Percentiles rank a stretch among this genome's conserved stretches.
Conservation (phyloP, 2,113 vertebrate species). For the mouse (Mus musculus) region DNA sequence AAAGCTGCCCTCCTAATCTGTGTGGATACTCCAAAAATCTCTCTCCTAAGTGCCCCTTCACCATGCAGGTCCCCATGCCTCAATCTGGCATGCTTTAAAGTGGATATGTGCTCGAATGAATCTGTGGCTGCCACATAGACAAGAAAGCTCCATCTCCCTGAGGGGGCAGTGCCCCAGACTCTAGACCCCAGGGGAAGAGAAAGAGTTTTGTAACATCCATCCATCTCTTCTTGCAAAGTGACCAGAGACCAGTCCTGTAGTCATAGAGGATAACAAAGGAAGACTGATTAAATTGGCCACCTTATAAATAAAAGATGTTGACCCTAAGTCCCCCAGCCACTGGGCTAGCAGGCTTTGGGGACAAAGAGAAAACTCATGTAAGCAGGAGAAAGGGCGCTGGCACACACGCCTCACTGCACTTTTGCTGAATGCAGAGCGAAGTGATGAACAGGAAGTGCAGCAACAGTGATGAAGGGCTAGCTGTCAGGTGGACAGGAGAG, state of each 20-base stretch:
- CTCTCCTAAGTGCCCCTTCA: neutral
- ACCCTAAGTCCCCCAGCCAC: neutral
- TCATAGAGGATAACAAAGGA: slow-evolving; percentile 17
- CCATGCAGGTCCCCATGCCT: neutral
- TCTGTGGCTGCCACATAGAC: neutral
- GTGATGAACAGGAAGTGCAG: slow-evolving; percentile 64
- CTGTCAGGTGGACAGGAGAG: slow-evolving; percentile 35
- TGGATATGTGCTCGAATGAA: neutral
- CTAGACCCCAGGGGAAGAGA: slow-evolving; percentile 20
- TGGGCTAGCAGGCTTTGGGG: slow-evolving; percentile 6
- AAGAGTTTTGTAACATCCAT: slow-evolving; percentile 1
- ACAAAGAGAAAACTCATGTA: neutral
- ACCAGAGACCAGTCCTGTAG: slow-evolving; percentile 34
- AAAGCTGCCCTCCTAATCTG: neutral
- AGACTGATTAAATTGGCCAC: slow-evolving; percentile 60
- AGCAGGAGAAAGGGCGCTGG: slow-evolving; percentile 18
- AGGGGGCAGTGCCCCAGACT: neutral
- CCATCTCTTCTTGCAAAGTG: slow-evolving; percentile 58
- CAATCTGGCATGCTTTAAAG: neutral
- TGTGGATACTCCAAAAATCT: neutral
- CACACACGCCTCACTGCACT: slow-evolving; percentile 58
- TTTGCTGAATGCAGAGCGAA: slow-evolving; percentile 39
- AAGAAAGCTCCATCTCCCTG: neutral
- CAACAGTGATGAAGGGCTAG: neutral
- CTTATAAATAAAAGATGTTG: slow-evolving; percentile 34